Evolutionary conservation across 2,888 invertebrate genomes (phyloP).

Genomic region (Ecliptopera silaceata): DNA sequence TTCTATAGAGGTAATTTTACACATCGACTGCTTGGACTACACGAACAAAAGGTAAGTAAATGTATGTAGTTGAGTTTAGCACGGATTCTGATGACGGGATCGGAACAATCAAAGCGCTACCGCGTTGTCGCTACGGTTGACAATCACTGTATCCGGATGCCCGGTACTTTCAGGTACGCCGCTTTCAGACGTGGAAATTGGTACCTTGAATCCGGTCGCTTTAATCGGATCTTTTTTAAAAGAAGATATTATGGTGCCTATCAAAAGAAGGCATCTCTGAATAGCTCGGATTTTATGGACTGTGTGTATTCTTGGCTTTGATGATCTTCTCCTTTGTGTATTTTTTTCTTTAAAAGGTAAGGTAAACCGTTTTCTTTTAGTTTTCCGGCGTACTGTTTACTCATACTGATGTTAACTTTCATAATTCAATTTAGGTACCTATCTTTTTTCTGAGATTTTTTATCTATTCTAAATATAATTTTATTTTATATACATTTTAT

Average conservation of each 20-base stretch:
- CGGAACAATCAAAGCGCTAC: conserved; percentile 32
- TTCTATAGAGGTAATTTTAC: neutral
- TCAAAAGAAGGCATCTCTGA: neutral
- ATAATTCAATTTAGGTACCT: too few relatives aligned
- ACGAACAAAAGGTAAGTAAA: conserved; percentile 39
- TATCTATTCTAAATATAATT: neutral
- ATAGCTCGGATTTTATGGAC: neutral
- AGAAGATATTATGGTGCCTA: conserved; percentile 4
- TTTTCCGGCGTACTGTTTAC: too few relatives aligned
- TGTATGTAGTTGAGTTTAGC: conserved; percentile 33
- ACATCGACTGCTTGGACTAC: conserved; percentile 18
- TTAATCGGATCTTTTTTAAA: conserved; percentile 14
- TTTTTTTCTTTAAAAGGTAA: neutral
- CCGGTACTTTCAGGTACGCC: conserved; percentile 16
- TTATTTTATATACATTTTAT: neutral
- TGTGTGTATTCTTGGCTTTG: neutral
- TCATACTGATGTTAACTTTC: too few relatives aligned
- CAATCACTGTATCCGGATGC: conserved; percentile 25
- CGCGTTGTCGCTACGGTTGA: conserved; percentile 18
- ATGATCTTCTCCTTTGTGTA: neutral
- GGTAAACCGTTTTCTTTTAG: neutral
- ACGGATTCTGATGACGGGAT: conserved; percentile 30
- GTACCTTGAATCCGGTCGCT: conserved; percentile 18
- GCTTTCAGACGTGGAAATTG: conserved; percentile 23
- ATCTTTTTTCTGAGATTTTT: too few relatives aligned